Conservation (phyloP, 2,888 invertebrate genomes). For the Cephus pygmeus region DNA sequence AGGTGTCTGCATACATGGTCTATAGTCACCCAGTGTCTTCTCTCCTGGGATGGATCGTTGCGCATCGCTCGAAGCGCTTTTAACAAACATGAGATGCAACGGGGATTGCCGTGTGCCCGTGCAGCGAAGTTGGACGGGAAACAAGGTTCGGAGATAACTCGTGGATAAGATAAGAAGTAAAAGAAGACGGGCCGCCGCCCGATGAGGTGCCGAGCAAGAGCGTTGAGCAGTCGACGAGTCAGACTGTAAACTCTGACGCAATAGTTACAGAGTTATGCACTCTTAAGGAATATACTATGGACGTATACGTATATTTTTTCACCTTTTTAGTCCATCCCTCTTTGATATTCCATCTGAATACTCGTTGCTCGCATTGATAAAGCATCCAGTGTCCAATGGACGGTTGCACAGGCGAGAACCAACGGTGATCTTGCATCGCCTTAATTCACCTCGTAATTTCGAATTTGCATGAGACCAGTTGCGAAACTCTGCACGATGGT, state of each 20-base stretch:
- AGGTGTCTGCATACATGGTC: neutral
- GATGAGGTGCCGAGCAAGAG: conserved; percentile 1
- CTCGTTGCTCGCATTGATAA: neutral
- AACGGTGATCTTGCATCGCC: neutral
- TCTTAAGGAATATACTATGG: neutral
- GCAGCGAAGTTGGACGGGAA: conserved; percentile 22
- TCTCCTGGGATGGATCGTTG: neutral
- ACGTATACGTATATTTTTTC: neutral
- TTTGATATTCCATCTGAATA: neutral
- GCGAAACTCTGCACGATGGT: conserved; percentile 8
- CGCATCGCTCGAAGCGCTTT: conserved; percentile 20
- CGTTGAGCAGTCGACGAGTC: neutral
- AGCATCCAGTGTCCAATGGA: neutral
- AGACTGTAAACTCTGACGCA: conserved; percentile 1
- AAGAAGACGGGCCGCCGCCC: neutral
- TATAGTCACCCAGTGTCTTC: neutral
- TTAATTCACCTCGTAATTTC: neutral
- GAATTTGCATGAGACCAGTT: neutral
- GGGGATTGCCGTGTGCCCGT: conserved; percentile 14
- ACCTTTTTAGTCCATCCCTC: neutral
- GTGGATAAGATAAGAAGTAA: conserved; percentile 14
- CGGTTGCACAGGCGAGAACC: neutral
- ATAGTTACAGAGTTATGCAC: neutral
- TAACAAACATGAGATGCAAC: conserved; percentile 43
- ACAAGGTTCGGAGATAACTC: conserved; percentile 31